Conservation (phyloP, 2,113 vertebrate genomes). For the Cyrtonyx montezumae region DNA sequence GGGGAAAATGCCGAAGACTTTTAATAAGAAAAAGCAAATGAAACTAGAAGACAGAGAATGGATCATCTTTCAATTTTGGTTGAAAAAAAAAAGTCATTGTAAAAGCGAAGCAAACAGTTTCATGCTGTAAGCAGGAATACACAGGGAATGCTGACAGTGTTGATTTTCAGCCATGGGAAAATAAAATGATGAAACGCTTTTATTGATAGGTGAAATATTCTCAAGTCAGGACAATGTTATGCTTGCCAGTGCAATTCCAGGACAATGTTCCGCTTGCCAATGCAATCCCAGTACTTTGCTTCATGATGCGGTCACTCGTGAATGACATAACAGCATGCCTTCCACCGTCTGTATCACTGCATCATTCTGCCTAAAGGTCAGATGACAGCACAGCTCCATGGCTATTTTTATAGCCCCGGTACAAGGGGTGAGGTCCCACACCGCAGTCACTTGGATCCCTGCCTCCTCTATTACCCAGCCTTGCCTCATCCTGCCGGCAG, state of each 20-base stretch:
- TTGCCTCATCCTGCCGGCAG: background rate
- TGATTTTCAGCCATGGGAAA: background rate
- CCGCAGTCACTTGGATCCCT: background rate
- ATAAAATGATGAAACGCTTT: background rate
- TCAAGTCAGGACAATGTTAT: background rate
- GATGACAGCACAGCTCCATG: background rate
- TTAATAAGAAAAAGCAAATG: background rate
- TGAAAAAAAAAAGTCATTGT: background rate
- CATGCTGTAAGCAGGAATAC: background rate
- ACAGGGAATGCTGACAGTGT: background rate
- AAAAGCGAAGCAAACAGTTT: background rate
- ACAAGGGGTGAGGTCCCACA: background rate
- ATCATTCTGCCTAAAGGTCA: constrained; percentile 24
- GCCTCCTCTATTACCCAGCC: background rate
- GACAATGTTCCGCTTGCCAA: background rate
- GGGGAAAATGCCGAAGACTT: background rate
- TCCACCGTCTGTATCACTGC: background rate
- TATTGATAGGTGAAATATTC: background rate
- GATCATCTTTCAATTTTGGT: background rate
- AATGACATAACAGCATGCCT: background rate
- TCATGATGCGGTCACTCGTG: background rate
- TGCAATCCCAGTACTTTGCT: background rate
- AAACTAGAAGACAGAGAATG: background rate
- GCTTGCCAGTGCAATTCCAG: background rate
- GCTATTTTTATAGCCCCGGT: background rate